Conservation (phyloP, 1,140 invertebrate genomes). For the Gonioctena quinquepunctata region DNA sequence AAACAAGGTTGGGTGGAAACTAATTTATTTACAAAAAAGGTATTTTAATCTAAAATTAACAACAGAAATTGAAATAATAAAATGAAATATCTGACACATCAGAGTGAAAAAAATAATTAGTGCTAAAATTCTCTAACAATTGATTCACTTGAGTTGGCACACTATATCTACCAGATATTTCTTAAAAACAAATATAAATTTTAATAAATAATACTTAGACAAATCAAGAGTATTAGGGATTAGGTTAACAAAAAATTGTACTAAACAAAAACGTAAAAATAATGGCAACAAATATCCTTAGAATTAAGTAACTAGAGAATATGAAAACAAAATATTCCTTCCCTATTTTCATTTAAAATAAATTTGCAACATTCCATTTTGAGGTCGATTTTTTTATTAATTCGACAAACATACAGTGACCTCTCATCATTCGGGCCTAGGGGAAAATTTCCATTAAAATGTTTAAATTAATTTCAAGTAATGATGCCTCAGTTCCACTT, state of each 20-base stretch:
- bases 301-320: neutral
- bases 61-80: neutral
- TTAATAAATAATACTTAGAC: neutral
- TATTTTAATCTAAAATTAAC: slow-evolving; percentile 4
- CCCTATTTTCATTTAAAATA: too few relatives aligned
- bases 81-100: neutral
- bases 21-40: slow-evolving; percentile 25
- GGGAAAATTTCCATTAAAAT: too few relatives aligned
- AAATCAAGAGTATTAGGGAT: neutral
- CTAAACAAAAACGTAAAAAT: neutral
- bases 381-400: too few relatives aligned
- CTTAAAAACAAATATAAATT: slow-evolving; percentile 12
- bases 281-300: neutral
- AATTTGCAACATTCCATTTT: too few relatives aligned
- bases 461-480: too few relatives aligned
- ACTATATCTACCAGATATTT: slow-evolving; percentile 20
- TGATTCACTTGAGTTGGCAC: neutral
- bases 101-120: neutral
- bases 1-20: too few relatives aligned
- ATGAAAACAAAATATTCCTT: too few relatives aligned
- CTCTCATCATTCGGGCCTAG: too few relatives aligned
- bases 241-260: neutral
- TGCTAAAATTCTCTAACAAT: neutral
- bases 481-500: too few relatives aligned
- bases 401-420: too few relatives aligned